Evolutionary conservation across 2,797 vertebrate species (phyloP).

Genomic region (Ctenochaetus hawaiiensis): DNA sequence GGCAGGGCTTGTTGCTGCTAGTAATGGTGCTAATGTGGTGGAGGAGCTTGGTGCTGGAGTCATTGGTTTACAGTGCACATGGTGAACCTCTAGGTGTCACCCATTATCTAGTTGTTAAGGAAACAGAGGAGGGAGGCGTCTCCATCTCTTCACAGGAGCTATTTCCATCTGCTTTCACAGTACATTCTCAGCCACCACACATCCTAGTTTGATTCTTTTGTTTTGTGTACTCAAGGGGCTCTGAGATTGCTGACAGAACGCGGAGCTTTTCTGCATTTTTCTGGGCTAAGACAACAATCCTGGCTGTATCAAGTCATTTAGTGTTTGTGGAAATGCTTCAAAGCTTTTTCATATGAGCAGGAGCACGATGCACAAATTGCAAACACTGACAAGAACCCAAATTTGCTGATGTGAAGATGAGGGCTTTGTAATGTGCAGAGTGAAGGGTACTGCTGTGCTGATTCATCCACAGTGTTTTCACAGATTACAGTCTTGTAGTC

Average conservation of each 20-base stretch:
- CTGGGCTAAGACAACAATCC: conserved; percentile 26
- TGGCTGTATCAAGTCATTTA: conserved; percentile 13
- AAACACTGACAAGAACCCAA: conserved; percentile 21
- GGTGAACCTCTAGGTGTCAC: conserved; percentile 74
- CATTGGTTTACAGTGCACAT: conserved; percentile 52
- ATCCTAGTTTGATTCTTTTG: conserved; percentile 27
- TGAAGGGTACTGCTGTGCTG: not conserved
- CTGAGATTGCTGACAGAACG: conserved; percentile 22
- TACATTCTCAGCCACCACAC: conserved; percentile 27
- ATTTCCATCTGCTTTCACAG: conserved; percentile 32
- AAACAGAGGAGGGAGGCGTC: conserved; percentile 3
- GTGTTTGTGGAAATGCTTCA: conserved; percentile 27
- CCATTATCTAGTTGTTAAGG: conserved; percentile 53
- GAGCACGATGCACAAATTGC: not conserved
- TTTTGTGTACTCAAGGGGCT: conserved; percentile 24
- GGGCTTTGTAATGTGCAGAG: not conserved
- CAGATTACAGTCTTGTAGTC: not conserved
- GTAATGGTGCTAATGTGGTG: not conserved
- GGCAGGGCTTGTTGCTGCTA: conserved; percentile 6
- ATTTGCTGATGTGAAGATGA: conserved; percentile 19
- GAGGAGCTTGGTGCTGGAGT: conserved; percentile 21
- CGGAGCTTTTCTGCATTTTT: not conserved
- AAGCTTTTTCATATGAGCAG: not conserved
- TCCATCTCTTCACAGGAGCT: conserved; percentile 18
- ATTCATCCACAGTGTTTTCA: not conserved